phyloP scores from a whole-genome alignment of 1,140 invertebrate genomes.

The Vanessa atalanta region DNA sequence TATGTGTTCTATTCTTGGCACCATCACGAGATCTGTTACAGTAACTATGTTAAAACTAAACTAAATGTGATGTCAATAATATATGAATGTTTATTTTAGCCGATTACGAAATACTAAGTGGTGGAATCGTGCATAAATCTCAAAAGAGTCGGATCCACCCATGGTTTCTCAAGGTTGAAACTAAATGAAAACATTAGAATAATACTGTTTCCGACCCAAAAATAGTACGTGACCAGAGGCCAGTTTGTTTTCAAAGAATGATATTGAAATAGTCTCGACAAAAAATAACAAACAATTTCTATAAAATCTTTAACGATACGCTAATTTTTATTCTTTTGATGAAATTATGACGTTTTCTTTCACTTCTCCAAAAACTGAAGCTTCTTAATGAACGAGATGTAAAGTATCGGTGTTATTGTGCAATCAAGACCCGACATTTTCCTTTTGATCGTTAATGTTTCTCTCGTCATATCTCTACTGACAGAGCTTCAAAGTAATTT shows the following conservation, averaged over 20 bases:
- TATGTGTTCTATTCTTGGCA: conserved; percentile 67
- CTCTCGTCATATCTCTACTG: background rate
- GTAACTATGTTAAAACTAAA: conserved; percentile 49
- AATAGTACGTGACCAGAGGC: conserved; percentile 54
- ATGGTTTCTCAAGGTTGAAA: conserved; percentile 61
- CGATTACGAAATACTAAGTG: conserved; percentile 73
- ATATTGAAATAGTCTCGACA: conserved; percentile 33
- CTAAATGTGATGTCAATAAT: conserved; percentile 76
- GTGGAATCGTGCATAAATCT: conserved; percentile 65
- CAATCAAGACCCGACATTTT: background rate
- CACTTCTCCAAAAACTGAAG: too few relatives aligned
- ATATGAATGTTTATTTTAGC: conserved; percentile 76
- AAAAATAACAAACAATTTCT: conserved; percentile 39
- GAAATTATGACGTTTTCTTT: too few relatives aligned
- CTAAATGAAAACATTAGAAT: conserved; percentile 60
- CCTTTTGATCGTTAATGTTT: background rate
- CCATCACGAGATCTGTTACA: conserved; percentile 48
- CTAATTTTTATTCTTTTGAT: background rate
- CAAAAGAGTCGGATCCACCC: conserved; percentile 62
- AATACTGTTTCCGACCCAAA: conserved; percentile 63
- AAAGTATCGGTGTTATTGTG: background rate
- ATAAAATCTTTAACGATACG: conserved; percentile 45
- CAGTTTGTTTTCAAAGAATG: conserved; percentile 49
- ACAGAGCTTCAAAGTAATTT: conserved; percentile 22
- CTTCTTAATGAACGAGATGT: too few relatives aligned